phyloP scores from a whole-genome alignment of 2,113 vertebrate genomes.

The Gorsachius goisagi region DNA sequence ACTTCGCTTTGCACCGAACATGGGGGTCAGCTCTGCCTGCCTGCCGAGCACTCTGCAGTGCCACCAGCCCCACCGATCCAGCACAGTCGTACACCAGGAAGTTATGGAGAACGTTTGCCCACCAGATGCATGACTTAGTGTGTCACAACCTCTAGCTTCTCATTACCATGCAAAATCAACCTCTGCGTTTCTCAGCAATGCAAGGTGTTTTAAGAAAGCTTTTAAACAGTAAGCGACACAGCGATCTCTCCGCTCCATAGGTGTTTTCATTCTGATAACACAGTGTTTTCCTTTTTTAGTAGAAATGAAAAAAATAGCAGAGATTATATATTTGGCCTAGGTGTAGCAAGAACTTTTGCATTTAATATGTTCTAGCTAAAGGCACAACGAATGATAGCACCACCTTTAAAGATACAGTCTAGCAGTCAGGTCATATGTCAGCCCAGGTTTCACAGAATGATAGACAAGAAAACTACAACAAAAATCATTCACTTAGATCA shows the following conservation, averaged over 20 bases:
- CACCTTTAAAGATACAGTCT: not conserved
- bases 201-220: not conserved
- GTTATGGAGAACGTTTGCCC: rapidly evolving
- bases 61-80: not conserved
- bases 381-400: not conserved
- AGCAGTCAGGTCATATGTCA: not conserved
- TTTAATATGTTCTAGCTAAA: not conserved
- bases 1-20: not conserved
- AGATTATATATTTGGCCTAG: not conserved
- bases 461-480: not conserved
- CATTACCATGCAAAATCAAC: not conserved
- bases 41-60: not conserved
- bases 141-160: not conserved
- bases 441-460: not conserved
- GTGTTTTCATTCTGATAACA: not conserved
- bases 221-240: not conserved
- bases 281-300: not conserved
- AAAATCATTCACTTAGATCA: not conserved
- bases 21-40: not conserved
- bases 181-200: not conserved
- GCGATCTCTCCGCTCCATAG: rapidly evolving
- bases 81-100: not conserved
- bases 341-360: not conserved
- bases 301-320: not conserved
- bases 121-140: not conserved